Base-by-base conservation (phyloP, 1,140 invertebrate genomes). In the Spodoptera litura region DNA sequence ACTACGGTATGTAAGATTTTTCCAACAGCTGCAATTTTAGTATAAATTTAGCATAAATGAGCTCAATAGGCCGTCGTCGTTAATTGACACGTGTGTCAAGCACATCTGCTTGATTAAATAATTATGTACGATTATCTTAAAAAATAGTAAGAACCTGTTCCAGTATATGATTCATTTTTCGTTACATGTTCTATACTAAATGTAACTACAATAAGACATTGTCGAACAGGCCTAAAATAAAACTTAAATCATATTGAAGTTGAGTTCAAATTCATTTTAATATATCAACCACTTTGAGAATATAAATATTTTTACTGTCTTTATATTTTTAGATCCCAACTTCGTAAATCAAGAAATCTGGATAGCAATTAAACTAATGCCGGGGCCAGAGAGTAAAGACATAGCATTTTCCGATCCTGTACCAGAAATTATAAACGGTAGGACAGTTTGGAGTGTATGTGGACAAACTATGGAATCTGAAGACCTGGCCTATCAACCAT, bases 401-500 rank as follows among this genome's bases (percentile, higher is more conserved):
- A 90, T 95, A 49, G 85, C 81, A 1, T 95, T 95, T 58, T 68
- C 90, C 8, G 51, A 80, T 0, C 92, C 91, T 44, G 76, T 87
- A 5, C 87, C 93, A 8, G 88, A 93, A 44, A 88, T 94, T 11
- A 81, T 93, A 15, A 85, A 91, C 2, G 91, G 89, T 38, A 85
- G 90, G 4, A 83, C 91, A 0, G 79, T 94, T 6, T 95, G 91
- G 91, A 89, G 79, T 10, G 75, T 89, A 4, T 95, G 94, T 61
- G 95, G 95, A 10, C 86, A 91, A 74, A 95, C 94, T 6, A 92
- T 74, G 77, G 89, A 91, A 13, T 82, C 86, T 0, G 95, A 95
- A 78, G 93, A 95, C 49, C 80, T 88, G 9, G 79, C 78, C 4
- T 95, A 95, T 68, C 95, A 96, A 77, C 92, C 85, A 5, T 27